Percentiles rank a stretch among this genome's conserved stretches.
phyloP scores from a whole-genome alignment of 2,888 invertebrate genomes.

The Ornithoptera alexandrae region DNA sequence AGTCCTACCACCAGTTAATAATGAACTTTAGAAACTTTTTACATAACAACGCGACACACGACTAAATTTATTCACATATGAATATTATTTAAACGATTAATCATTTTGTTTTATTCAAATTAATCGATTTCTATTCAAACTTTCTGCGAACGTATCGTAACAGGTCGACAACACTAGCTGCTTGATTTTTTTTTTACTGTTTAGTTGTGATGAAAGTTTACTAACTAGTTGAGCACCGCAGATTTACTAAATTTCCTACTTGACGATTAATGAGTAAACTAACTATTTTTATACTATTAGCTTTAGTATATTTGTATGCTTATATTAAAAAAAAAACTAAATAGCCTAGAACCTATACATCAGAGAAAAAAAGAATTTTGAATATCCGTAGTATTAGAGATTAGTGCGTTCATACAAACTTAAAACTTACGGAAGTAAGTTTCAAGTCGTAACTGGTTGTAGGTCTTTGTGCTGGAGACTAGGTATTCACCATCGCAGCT shows the following conservation, averaged over 20 bases:
- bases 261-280: neutral
- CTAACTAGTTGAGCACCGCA: no score
- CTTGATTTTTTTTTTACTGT: neutral
- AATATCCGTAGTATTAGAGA: no score
- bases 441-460: no score
- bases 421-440: no score
- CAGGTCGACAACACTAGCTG: neutral
- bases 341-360: neutral
- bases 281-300: neutral
- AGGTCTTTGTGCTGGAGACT: no score
- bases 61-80: neutral
- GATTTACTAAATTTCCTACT: neutral
- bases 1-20: no score
- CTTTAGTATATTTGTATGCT: no score
- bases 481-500: no score
- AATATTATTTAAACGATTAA: neutral
- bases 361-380: neutral
- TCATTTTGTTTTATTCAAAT: neutral
- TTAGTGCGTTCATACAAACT: no score
- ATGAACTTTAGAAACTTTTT: neutral
- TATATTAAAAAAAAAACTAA: neutral
- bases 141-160: neutral
- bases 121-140: slow-evolving; percentile 1
- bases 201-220: neutral
- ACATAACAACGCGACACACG: neutral